These are phyloP conservation scores for Ceramica pisi DNA, from an alignment of 2,888 invertebrate species.

Conservation along the genomic window DNA sequence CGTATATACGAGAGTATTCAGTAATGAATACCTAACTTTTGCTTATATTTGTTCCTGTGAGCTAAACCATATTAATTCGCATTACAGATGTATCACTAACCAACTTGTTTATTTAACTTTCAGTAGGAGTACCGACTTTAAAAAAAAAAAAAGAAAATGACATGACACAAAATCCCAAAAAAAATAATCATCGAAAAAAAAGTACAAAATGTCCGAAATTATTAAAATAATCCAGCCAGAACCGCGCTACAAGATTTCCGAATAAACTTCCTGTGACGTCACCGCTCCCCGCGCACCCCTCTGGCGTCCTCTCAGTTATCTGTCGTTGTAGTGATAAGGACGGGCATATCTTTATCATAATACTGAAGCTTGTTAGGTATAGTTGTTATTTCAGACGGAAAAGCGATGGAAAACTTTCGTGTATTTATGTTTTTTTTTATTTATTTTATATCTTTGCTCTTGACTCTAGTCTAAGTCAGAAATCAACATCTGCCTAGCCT, in stretches of 20 bases:
- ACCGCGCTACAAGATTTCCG: conserved; percentile 59
- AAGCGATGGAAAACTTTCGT: not conserved
- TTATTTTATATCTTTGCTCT: no score
- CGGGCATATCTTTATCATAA: conserved; percentile 24
- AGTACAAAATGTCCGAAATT: not conserved
- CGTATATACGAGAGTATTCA: no score
- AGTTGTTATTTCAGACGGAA: not conserved
- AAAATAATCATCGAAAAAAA: not conserved
- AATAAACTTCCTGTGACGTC: conserved; percentile 72
- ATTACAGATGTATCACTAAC: no score
- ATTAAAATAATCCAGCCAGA: not conserved
- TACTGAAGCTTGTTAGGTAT: not conserved
- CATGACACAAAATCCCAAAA: no score
- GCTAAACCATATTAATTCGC: no score
- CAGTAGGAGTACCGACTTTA: no score
- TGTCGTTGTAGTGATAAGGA: conserved; percentile 49
- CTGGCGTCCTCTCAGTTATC: conserved; percentile 68
- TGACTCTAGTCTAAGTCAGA: no score
- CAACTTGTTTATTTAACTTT: no score
- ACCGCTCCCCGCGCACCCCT: conserved; percentile 65
- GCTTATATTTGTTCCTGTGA: no score
- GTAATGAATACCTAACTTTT: no score
- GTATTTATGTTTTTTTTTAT: not conserved
- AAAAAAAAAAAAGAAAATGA: no score
- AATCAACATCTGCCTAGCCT: no score